Percentiles rank a stretch among this genome's conserved stretches.
phyloP scores from a whole-genome alignment of 2,113 vertebrate species.

The Bufo gargarizans region DNA sequence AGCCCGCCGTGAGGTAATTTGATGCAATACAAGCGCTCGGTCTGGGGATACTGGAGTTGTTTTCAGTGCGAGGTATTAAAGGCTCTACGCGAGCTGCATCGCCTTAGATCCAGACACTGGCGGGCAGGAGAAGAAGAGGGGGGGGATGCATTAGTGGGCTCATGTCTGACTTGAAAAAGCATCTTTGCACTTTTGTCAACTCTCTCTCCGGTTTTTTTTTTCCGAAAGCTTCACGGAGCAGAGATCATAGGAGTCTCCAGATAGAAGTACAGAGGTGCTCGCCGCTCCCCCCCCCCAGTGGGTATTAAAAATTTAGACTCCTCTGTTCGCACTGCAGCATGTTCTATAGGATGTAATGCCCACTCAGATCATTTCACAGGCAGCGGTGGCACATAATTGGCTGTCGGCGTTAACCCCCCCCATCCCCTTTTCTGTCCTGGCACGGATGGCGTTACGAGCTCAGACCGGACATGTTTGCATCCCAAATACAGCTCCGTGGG shows the following conservation, averaged over 20 bases:
- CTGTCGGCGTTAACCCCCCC: not conserved
- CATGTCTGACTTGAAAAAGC: slow-evolving; percentile 59
- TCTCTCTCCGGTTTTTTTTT: not conserved
- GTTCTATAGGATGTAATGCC: slow-evolving; percentile 49
- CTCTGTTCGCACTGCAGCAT: slow-evolving; percentile 57
- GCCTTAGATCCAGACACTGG: slow-evolving; percentile 73
- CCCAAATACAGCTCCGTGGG: not conserved
- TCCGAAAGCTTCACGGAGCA: slow-evolving; percentile 7
- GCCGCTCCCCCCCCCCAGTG: slow-evolving; percentile 8
- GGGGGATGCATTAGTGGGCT: slow-evolving; percentile 55
- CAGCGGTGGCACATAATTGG: slow-evolving; percentile 20
- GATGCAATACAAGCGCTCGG: slow-evolving; percentile 39
- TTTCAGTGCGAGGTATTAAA: slow-evolving; percentile 59
- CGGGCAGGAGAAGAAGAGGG: slow-evolving; percentile 63
- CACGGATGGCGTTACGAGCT: not conserved
- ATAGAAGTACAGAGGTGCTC: slow-evolving; percentile 37
- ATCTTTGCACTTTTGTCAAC: slow-evolving; percentile 54
- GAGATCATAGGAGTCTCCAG: slow-evolving; percentile 48
- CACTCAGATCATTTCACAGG: slow-evolving; percentile 36
- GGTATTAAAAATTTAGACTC: slow-evolving; percentile 57
- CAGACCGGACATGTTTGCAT: not conserved
- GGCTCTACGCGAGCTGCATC: slow-evolving; percentile 68
- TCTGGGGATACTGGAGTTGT: slow-evolving; percentile 2
- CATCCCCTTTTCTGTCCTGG: not conserved
- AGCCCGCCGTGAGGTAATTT: slow-evolving; percentile 23